Evolutionary conservation across 2,113 vertebrate species (phyloP).

Genomic region (Passerina amoena): DNA sequence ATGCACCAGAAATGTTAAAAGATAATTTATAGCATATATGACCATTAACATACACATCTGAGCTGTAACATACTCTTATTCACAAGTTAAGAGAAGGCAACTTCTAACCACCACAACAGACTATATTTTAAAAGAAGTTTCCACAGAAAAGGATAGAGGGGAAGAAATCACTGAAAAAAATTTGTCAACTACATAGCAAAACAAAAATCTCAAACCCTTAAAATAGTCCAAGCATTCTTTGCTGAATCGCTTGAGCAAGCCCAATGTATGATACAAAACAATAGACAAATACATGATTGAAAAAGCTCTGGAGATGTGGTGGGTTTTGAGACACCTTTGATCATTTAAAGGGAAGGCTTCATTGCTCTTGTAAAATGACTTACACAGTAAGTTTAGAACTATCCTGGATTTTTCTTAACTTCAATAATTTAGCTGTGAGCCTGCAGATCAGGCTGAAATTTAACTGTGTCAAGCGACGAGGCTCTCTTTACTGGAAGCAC

Average conservation of each 20-base stretch:
- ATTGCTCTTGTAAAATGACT: neutral
- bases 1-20: neutral
- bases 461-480: neutral
- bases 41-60: neutral
- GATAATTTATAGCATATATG: neutral
- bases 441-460: neutral
- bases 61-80: neutral
- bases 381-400: neutral
- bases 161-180: neutral
- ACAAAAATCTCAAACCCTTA: neutral
- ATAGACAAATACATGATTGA: neutral
- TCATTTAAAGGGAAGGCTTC: neutral
- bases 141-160: neutral
- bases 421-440: neutral
- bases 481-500: conserved; percentile 28
- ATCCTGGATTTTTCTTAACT: neutral
- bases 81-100: neutral
- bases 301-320: neutral
- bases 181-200: neutral
- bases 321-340: neutral
- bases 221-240: neutral
- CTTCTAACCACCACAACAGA: neutral
- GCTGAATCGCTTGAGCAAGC: neutral
- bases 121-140: neutral
- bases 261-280: neutral